Base-by-base conservation (phyloP, 2,113 vertebrate species). In the Caracal caracal region DNA sequence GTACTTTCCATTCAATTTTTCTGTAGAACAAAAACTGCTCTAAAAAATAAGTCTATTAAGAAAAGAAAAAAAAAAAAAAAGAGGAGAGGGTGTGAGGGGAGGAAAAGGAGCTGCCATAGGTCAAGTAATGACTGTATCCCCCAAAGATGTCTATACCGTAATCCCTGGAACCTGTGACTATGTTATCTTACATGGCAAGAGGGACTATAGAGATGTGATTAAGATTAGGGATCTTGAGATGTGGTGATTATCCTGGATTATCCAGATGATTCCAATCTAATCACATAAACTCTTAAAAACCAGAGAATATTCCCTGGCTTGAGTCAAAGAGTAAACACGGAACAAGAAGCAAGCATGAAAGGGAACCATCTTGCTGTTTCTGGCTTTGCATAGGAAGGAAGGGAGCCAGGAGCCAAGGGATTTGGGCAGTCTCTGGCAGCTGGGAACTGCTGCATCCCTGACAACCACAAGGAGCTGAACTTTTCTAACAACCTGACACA, bases 351-450 rank as follows among this genome's bases (percentile, higher is more conserved):
- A 37, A 33, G 43, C 13, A 71, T 13, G 3, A 65, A 7, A 71
- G 11, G 81, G 28, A 75, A 10, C 24, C 35, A 13, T 10, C 2
- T 35, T 10, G 5, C 10, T 30, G 30, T 37, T 37, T 10, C 33
- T 65, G 26, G 28, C 12, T 79, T 92, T 47, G 6, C 19, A 28
- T 3, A 53, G 40, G 20, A 47, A 53, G 5, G 6, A 70, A 35
- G 10, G 12, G 2, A 53, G 0, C 13, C 59, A 6, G 9, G 51
- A 93, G 10, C 30, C 4, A 70, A 33, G 7, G 17, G 2, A 20
- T 5, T 1, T 30, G 17, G 28, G 5, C 0, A 6, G 4, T 16
- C 24, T 81, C 8, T 43, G 12, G 33, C 33, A 5, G 2, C 13
- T 73, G 20, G 28, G 8, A 56, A 47, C 1, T 4, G 17, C 1